A percentile compares a stretch with the other conserved stretches of the same genome.
phyloP scores from a whole-genome alignment of 23 tunicate species.

The Oikopleura dioica region DNA sequence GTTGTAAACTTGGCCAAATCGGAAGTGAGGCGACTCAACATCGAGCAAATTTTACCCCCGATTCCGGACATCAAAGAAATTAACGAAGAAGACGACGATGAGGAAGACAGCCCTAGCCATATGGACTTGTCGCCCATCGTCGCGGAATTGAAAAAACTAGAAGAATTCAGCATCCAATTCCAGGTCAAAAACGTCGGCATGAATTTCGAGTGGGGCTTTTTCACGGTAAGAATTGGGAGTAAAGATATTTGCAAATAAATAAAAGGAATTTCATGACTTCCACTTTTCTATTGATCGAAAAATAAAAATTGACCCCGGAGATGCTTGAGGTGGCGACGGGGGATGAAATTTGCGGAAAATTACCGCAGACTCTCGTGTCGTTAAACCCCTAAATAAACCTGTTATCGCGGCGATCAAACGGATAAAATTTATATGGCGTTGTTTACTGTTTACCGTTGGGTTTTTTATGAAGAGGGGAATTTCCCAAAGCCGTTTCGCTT shows the following conservation, averaged over 20 bases:
- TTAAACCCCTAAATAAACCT: too few relatives aligned
- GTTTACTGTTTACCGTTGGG: too few relatives aligned
- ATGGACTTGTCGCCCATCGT: slow-evolving; percentile 36
- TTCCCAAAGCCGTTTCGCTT: too few relatives aligned
- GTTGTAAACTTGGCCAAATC: slow-evolving; percentile 18
- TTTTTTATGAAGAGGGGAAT: too few relatives aligned
- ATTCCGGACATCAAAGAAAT: slow-evolving; percentile 24
- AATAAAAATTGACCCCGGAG: too few relatives aligned
- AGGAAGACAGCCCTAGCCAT: slow-evolving; percentile 56
- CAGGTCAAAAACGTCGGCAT: slow-evolving; percentile 76
- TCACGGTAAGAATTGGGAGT: background rate
- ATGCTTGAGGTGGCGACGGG: too few relatives aligned
- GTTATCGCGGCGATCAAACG: too few relatives aligned
- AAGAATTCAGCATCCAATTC: slow-evolving; percentile 35
- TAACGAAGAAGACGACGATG: slow-evolving; percentile 40
- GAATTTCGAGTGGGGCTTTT: slow-evolving; percentile 88
- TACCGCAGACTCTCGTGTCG: too few relatives aligned
- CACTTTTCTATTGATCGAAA: too few relatives aligned
- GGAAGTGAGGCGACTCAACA: slow-evolving; percentile 29
- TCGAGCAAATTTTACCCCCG: slow-evolving; percentile 66
- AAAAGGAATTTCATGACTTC: background rate
- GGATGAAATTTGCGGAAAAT: too few relatives aligned
- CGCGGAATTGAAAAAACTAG: slow-evolving; percentile 32
- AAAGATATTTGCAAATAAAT: background rate
- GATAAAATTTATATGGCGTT: too few relatives aligned